Conservation (phyloP, 1,140 invertebrate species). For the Euura lappo region DNA sequence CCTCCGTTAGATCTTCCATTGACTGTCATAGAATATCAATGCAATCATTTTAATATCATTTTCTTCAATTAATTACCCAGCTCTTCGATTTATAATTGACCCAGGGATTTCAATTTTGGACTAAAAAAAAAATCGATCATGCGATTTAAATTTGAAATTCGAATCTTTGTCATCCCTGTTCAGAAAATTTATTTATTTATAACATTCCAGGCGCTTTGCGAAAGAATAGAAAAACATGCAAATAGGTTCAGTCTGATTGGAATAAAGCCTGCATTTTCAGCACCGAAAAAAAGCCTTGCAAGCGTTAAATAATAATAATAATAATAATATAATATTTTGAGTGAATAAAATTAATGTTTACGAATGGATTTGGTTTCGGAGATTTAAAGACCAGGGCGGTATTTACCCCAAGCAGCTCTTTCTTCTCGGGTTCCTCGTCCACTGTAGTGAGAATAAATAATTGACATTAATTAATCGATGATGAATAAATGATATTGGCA, state of each 20-base stretch:
- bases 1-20: constrained; percentile 59
- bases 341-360: constrained; percentile 56
- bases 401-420: constrained; percentile 61
- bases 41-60: too few species aligned
- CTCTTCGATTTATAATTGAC: neutral
- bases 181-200: too few species aligned
- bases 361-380: constrained; percentile 60
- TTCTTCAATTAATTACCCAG: too few species aligned
- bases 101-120: too few species aligned
- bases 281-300: constrained; percentile 28
- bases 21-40: constrained; percentile 38
- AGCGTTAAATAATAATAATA: constrained; percentile 25
- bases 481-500: neutral
- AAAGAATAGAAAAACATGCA: constrained; percentile 25
- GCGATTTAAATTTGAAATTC: neutral
- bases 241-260: constrained; percentile 17
- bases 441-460: constrained; percentile 24
- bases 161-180: constrained; percentile 45
- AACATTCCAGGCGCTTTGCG: too few species aligned
- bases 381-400: constrained; percentile 57
- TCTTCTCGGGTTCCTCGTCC: constrained; percentile 58
- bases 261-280: too few species aligned
- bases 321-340: constrained; percentile 21
- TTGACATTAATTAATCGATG: neutral
- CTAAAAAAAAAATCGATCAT: neutral